Conservation (phyloP, 1,140 invertebrate genomes). For the Popillia japonica region DNA sequence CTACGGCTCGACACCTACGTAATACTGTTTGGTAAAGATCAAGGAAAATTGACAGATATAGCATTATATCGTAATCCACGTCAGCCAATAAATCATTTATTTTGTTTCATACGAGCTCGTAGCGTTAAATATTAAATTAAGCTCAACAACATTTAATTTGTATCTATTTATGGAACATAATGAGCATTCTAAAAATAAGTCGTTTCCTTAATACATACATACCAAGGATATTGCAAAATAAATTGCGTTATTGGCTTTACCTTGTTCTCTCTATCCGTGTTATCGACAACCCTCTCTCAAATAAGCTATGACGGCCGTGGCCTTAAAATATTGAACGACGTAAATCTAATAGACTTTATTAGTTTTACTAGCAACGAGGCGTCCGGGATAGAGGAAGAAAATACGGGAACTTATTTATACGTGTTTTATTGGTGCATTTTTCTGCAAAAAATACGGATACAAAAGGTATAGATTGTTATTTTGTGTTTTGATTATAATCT, state of each 20-base stretch:
- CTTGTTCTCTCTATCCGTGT: neutral
- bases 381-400: neutral
- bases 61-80: neutral
- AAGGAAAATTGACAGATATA: constrained; percentile 2
- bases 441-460: neutral
- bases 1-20: neutral
- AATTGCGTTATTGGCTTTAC: neutral
- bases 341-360: constrained; percentile 35
- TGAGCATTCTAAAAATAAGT: neutral
- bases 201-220: neutral
- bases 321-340: constrained; percentile 29
- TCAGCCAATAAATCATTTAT: neutral
- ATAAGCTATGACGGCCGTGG: constrained; percentile 5
- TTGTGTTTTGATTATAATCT: no score
- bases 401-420: neutral
- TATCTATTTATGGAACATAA: constrained; percentile 8
- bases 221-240: constrained; percentile 27
- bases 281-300: constrained; percentile 14
- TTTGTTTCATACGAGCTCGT: neutral
- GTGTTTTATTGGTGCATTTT: neutral
- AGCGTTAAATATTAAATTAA: constrained; percentile 15
- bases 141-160: constrained; percentile 13
- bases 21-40: neutral
- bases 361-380: constrained; percentile 17
- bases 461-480: neutral